phyloP scores from a whole-genome alignment of 2,888 invertebrate species.

The Callosobruchus maculatus region DNA sequence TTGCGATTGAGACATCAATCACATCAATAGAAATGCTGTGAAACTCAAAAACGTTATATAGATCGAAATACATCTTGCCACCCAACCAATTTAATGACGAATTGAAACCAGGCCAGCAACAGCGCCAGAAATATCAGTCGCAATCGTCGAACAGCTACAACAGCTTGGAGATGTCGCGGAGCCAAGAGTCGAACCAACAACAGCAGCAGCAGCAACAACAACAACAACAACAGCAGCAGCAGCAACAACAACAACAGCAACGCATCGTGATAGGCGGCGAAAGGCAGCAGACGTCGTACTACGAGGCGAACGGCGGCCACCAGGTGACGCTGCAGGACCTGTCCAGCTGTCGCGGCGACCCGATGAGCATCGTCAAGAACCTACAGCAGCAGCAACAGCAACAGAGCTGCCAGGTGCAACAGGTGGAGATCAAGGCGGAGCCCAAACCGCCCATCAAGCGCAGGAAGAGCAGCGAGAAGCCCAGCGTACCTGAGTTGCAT shows the following conservation, averaged over 20 bases:
- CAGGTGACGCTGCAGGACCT: slow-evolving; percentile 66
- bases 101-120: slow-evolving; percentile 46
- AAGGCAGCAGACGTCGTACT: slow-evolving; percentile 60
- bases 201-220: slow-evolving; percentile 8
- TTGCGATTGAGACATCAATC: too few species aligned
- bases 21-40: too few species aligned
- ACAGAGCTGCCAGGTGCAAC: slow-evolving; percentile 34
- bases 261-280: slow-evolving; percentile 47
- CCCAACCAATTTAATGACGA: too few species aligned
- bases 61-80: too few species aligned
- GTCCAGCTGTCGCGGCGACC: slow-evolving; percentile 70
- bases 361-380: slow-evolving; percentile 74
- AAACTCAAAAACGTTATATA: too few species aligned
- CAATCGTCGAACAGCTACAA: slow-evolving; percentile 50
- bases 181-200: slow-evolving; percentile 16
- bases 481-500: slow-evolving; percentile 37
- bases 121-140: slow-evolving; percentile 36
- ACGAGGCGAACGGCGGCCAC: slow-evolving; percentile 58
- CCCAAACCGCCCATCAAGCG: slow-evolving; percentile 44
- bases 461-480: slow-evolving; percentile 63
- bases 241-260: slow-evolving; percentile 15
- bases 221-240: slow-evolving; percentile 8
- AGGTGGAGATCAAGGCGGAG: slow-evolving; percentile 45
- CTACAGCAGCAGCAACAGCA: slow-evolving; percentile 49
- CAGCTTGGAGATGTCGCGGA: slow-evolving; percentile 37